Evolutionary conservation across 2,113 vertebrate genomes (phyloP).

Genomic region (Ictalurus furcatus): DNA sequence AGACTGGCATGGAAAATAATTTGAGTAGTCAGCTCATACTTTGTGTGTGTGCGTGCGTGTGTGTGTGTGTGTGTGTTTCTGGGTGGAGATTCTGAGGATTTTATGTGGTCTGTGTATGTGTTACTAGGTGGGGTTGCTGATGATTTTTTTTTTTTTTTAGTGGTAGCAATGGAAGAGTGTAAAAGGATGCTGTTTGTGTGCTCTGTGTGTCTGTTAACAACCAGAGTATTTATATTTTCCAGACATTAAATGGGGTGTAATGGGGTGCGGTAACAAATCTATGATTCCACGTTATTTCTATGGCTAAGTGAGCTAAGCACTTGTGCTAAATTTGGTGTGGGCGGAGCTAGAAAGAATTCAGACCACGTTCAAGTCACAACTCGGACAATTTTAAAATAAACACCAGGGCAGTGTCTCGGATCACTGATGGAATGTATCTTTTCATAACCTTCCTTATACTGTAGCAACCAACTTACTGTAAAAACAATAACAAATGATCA

Average conservation of each 20-base stretch:
- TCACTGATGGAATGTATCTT: neutral
- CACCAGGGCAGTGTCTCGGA: neutral
- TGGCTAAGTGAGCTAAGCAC: neutral
- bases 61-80: neutral
- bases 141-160: neutral
- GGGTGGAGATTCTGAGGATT: neutral
- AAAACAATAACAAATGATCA: neutral
- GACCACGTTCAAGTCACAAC: neutral
- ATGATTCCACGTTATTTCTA: neutral
- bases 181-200: slow-evolving; percentile 1
- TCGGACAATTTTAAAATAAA: neutral
- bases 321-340: neutral
- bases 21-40: neutral
- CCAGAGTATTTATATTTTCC: neutral
- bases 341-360: neutral
- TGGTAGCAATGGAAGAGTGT: neutral
- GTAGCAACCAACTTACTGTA: neutral
- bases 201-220: neutral
- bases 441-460: neutral
- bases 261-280: neutral
- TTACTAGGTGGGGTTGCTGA: neutral
- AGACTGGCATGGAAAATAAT: neutral
- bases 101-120: neutral
- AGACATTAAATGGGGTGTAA: neutral
- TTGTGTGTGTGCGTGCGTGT: neutral